phyloP scores from a whole-genome alignment of 2,797 vertebrate species.

The Poliocrania exsul region DNA sequence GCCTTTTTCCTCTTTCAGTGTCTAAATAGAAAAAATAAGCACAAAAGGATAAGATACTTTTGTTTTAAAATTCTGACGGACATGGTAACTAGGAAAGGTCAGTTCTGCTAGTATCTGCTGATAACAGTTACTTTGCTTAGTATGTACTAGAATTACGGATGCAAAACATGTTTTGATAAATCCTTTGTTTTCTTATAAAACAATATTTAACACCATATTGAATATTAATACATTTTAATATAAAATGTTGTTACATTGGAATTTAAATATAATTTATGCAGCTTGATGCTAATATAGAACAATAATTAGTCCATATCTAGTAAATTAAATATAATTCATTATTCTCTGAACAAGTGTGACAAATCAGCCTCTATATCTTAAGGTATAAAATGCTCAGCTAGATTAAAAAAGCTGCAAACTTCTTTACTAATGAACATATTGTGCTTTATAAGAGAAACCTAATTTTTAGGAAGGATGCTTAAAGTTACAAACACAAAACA shows the following conservation, averaged over 20 bases:
- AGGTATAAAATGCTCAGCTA: not conserved
- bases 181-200: not conserved
- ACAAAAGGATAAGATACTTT: not conserved
- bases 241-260: not conserved
- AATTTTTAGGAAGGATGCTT: not conserved
- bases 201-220: not conserved
- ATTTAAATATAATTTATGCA: not conserved
- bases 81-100: not conserved
- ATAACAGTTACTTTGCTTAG: not conserved
- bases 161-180: not conserved
- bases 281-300: not conserved
- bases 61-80: slow-evolving; percentile 21
- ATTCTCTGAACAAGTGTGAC: not conserved
- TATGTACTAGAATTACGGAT: not conserved
- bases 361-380: not conserved
- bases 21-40: not conserved
- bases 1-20: not conserved
- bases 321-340: not conserved
- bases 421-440: not conserved
- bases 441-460: not conserved
- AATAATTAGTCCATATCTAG: not conserved
- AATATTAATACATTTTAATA: not conserved
- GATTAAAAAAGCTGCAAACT: not conserved
- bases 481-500: not conserved
- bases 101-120: not conserved